A percentile compares a stretch with the other conserved stretches of the same genome.
Conservation (phyloP, 37 sponge, comb jelly and placozoan genomes). For the Agelas oroides region DNA sequence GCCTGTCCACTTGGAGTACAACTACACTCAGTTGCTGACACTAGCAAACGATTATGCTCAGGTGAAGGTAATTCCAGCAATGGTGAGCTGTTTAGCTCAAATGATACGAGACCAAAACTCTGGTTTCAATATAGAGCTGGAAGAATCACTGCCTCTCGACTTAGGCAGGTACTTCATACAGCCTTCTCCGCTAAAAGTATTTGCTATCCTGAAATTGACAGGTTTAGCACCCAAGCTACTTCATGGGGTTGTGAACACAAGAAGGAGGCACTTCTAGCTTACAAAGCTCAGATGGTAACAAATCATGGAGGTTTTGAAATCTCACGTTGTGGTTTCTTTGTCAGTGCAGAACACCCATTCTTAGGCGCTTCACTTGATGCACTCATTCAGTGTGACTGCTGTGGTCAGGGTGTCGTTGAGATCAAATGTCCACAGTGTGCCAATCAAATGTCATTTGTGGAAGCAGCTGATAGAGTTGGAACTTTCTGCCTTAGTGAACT, state of each 20-base stretch:
- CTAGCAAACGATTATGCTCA: background rate
- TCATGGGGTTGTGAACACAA: too few relatives aligned
- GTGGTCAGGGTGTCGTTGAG: conserved; percentile 51
- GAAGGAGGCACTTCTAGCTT: too few relatives aligned
- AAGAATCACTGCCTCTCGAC: conserved; percentile 49
- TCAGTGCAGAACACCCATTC: background rate
- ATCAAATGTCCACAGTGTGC: conserved; percentile 37
- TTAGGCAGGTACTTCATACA: conserved; percentile 27
- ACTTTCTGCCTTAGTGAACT: conserved; percentile 27
- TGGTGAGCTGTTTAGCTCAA: conserved; percentile 1
- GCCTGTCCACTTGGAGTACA: conserved; percentile 1
- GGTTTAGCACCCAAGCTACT: conserved; percentile 30
- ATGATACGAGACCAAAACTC: conserved; percentile 1
- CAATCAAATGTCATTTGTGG: conserved; percentile 1
- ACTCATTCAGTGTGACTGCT: conserved; percentile 29
- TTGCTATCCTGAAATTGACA: conserved; percentile 40
- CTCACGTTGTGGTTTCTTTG: conserved; percentile 15
- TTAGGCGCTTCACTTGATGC: conserved; percentile 51
- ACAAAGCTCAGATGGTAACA: background rate
- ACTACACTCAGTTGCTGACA: conserved; percentile 2
- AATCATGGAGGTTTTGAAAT: background rate
- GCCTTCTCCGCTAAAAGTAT: conserved; percentile 27
- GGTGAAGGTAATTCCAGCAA: conserved; percentile 11
- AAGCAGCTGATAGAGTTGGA: background rate
- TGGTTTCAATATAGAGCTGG: conserved; percentile 49